A percentile compares a stretch with the other conserved stretches of the same genome.
phyloP scores from a whole-genome alignment of 1,140 invertebrate genomes.

The Muscidifurax raptorellus region DNA sequence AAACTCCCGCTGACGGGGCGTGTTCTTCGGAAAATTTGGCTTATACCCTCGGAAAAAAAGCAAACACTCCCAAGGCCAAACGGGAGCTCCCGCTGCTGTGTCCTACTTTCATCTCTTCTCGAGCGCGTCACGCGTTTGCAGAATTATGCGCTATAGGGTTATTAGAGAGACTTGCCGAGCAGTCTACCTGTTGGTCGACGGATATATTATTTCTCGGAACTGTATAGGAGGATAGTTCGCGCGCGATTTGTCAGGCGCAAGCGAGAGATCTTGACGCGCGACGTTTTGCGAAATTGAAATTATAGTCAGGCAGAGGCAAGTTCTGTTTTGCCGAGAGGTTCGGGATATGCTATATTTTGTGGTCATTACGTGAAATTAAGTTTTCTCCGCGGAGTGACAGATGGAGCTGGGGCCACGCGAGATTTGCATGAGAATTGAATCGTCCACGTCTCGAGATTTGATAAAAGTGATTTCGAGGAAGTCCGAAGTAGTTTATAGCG shows the following conservation, averaged over 20 bases:
- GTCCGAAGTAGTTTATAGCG: background rate
- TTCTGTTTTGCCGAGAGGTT: background rate
- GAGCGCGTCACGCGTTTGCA: background rate
- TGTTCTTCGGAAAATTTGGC: constrained; percentile 12
- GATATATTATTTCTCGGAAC: constrained; percentile 37
- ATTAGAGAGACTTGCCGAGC: background rate
- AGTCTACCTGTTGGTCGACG: constrained; percentile 30
- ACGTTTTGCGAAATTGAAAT: constrained; percentile 47
- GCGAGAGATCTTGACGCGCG: constrained; percentile 27
- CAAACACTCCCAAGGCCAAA: constrained; percentile 26
- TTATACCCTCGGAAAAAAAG: background rate
- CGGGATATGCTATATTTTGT: constrained; percentile 7
- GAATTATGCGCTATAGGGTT: constrained; percentile 5
- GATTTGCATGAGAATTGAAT: constrained; percentile 48
- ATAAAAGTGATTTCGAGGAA: constrained; percentile 20
- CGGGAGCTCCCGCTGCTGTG: background rate
- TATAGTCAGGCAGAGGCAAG: background rate
- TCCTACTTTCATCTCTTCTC: constrained; percentile 22
- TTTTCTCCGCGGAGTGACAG: constrained; percentile 28
- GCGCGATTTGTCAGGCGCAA: constrained; percentile 41
- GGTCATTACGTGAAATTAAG: constrained; percentile 40
- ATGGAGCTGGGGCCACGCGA: background rate
- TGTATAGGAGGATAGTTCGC: background rate
- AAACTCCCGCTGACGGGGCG: constrained; percentile 7
- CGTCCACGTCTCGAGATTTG: background rate